These are phyloP conservation scores for Megathymus violae DNA, from an alignment of 1,140 invertebrate genomes.

Conservation along the genomic window DNA sequence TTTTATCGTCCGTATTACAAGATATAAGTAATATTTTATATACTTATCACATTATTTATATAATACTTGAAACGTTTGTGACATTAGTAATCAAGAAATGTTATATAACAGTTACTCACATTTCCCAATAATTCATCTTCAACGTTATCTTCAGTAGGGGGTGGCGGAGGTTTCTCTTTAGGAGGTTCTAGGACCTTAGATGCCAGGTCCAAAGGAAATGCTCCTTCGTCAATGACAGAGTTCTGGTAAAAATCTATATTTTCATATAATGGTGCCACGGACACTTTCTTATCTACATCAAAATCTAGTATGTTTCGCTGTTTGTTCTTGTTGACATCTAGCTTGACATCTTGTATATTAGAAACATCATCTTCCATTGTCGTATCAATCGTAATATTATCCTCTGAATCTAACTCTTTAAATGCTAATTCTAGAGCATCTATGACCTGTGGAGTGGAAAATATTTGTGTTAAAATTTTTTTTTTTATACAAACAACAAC, in stretches of 20 bases:
- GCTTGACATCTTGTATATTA: conserved; percentile 34
- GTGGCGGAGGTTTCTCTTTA: conserved; percentile 94
- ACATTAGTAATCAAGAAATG: no score
- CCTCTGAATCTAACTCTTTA: conserved; percentile 85
- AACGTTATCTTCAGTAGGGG: conserved; percentile 85
- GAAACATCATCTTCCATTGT: conserved; percentile 49
- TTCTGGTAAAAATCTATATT: conserved; percentile 84
- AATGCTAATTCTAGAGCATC: conserved; percentile 86
- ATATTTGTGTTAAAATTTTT: background rate
- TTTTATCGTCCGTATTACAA: no score
- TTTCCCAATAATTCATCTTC: conserved; percentile 77
- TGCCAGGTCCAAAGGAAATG: conserved; percentile 80
- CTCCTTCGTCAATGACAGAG: conserved; percentile 48
- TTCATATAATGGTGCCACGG: conserved; percentile 84
- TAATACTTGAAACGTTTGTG: no score
- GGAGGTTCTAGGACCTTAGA: conserved; percentile 89
- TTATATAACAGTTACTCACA: conserved; percentile 55
- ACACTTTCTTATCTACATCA: conserved; percentile 61
- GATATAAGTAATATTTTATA: no score
- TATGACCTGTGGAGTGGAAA: conserved; percentile 76
- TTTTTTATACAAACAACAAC: conserved; percentile 26
- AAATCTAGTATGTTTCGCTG: conserved; percentile 50
- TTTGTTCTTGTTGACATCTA: conserved; percentile 39
- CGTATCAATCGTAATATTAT: conserved; percentile 52
- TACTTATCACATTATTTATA: no score